Percentiles rank a stretch among this genome's conserved stretches.
These are phyloP conservation scores for Latheticus oryzae DNA, from an alignment of 2,888 invertebrate species.

Conservation along the genomic window DNA sequence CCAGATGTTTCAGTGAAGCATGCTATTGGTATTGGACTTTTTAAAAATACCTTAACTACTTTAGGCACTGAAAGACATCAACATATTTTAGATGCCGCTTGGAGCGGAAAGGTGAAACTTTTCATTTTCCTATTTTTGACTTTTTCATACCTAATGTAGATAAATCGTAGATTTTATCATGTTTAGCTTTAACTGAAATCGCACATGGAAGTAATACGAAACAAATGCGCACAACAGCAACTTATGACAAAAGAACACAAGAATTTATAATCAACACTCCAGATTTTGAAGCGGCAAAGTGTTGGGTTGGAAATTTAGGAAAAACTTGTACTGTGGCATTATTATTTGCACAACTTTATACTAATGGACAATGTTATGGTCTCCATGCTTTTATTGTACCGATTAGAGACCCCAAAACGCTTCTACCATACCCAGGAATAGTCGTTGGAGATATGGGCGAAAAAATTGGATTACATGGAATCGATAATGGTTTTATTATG, in stretches of 20 bases:
- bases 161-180: constrained; percentile 74
- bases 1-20: constrained; percentile 83
- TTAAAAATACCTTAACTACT: constrained; percentile 79
- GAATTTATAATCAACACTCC: constrained; percentile 92
- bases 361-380: constrained; percentile 83
- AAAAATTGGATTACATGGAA: constrained; percentile 90
- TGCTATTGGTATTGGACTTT: constrained; percentile 79
- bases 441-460: constrained; percentile 93
- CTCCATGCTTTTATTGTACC: constrained; percentile 92
- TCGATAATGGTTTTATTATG: constrained; percentile 91
- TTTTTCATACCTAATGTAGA: constrained; percentile 17
- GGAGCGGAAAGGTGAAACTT: constrained; percentile 76
- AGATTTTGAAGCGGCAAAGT: constrained; percentile 95
- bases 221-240: constrained; percentile 90
- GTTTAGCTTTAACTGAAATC: constrained; percentile 92
- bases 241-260: constrained; percentile 80
- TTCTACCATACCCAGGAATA: constrained; percentile 84
- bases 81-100: constrained; percentile 76
- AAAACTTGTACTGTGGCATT: constrained; percentile 88
- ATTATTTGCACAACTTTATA: constrained; percentile 90
- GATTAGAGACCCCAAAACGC: constrained; percentile 80
- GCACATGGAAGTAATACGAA: constrained; percentile 96
- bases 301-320: constrained; percentile 93
- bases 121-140: constrained; percentile 6
- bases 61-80: constrained; percentile 81